phyloP scores from a whole-genome alignment of 2,888 invertebrate genomes.

The Rhagophthalmus giganteus region DNA sequence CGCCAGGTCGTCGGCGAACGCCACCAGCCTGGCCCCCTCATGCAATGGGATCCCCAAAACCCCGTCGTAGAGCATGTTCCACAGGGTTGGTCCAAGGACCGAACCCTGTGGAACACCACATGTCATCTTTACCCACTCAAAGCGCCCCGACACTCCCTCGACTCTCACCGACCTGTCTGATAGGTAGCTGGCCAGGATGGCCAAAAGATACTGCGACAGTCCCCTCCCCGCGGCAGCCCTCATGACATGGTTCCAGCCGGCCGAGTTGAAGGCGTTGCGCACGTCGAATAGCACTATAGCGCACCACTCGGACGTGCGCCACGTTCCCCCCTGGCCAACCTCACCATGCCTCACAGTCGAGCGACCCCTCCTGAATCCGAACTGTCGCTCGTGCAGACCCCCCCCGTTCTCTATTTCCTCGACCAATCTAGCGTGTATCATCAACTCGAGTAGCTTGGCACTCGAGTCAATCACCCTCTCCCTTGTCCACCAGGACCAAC shows the following conservation, averaged over 20 bases:
- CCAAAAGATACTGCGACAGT: not conserved
- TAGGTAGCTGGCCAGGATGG: not conserved
- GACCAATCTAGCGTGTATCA: no score
- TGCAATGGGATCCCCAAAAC: not conserved
- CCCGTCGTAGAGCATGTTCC: not conserved
- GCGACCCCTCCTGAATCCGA: not conserved
- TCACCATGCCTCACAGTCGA: not conserved
- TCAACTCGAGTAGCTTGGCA: no score
- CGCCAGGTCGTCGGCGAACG: not conserved
- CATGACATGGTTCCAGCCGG: not conserved
- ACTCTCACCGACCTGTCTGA: not conserved
- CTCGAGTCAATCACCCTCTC: no score
- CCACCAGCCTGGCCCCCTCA: not conserved
- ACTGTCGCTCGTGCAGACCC: no score
- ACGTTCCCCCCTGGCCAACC: not conserved
- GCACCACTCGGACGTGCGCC: not conserved
- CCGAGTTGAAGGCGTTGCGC: not conserved
- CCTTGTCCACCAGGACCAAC: no score
- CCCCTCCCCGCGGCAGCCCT: not conserved
- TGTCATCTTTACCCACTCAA: not conserved
- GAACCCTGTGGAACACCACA: conserved; percentile 1
- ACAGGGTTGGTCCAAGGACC: not conserved
- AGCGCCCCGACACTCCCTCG: not conserved
- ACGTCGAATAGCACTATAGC: not conserved
- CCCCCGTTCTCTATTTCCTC: no score